phyloP scores from a whole-genome alignment of 2,113 vertebrate species.

The Melanocharis versteri region DNA sequence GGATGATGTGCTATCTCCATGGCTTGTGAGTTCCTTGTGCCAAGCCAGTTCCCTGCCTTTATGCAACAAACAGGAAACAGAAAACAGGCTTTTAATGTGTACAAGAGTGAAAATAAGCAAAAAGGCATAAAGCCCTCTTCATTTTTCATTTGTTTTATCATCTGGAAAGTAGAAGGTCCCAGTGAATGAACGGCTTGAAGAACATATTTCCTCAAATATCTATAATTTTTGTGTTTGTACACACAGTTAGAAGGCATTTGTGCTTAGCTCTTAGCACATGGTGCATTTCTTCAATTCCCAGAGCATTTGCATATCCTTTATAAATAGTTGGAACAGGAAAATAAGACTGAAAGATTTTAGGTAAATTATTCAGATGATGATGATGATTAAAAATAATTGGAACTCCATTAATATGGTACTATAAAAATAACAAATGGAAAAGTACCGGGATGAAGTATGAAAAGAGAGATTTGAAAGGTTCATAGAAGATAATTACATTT shows the following conservation, averaged over 20 bases:
- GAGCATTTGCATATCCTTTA: not conserved
- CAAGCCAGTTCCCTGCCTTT: not conserved
- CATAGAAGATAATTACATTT: not conserved
- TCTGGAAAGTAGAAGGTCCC: not conserved
- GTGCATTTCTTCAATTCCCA: not conserved
- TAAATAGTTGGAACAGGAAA: constrained; percentile 27
- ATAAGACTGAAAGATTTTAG: not conserved
- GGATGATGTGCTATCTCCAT: not conserved
- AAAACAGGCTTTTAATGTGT: not conserved
- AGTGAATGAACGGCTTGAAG: not conserved
- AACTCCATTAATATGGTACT: not conserved
- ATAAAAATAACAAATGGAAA: not conserved
- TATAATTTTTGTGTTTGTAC: not conserved
- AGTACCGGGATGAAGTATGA: not conserved
- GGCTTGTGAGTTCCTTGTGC: not conserved
- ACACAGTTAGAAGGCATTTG: not conserved
- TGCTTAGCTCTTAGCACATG: not conserved
- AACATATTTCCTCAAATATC: not conserved
- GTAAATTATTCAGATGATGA: constrained; percentile 19
- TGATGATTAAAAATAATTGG: constrained; percentile 42
- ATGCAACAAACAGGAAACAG: not conserved
- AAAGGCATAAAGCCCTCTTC: not conserved
- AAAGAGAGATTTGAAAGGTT: not conserved
- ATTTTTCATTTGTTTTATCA: not conserved
- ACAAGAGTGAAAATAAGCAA: not conserved